Evolutionary conservation across 2,113 vertebrate species (phyloP).

Genomic region (Sphaerodactylus townsendi): DNA sequence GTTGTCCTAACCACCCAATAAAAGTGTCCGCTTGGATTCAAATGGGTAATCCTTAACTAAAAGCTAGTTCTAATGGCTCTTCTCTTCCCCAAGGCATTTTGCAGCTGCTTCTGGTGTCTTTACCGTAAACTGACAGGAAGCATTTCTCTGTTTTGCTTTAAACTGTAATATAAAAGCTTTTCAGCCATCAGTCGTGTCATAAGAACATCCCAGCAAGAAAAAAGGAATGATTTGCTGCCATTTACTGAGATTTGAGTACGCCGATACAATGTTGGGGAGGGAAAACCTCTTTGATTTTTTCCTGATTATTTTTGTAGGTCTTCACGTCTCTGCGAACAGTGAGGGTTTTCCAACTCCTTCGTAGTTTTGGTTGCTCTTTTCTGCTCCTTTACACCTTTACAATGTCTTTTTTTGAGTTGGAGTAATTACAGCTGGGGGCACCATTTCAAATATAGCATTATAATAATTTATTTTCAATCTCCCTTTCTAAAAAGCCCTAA

Average conservation of each 20-base stretch:
- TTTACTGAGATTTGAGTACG: neutral
- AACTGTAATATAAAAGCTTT: neutral
- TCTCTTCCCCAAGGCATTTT: neutral
- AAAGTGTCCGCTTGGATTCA: neutral
- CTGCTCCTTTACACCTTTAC: too few species aligned
- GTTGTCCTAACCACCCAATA: neutral
- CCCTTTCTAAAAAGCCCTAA: too few species aligned
- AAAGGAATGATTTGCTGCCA: neutral
- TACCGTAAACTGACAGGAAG: neutral
- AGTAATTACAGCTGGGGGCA: too few species aligned
- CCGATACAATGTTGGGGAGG: neutral
- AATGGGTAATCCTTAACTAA: neutral
- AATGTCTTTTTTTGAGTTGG: too few species aligned
- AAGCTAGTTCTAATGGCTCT: neutral
- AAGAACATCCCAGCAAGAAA: neutral
- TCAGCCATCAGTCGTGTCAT: neutral
- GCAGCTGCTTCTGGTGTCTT: neutral
- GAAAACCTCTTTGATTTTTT: too few species aligned
- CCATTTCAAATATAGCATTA: too few species aligned
- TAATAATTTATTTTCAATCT: too few species aligned
- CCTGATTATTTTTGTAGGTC: too few species aligned
- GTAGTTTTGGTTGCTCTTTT: too few species aligned
- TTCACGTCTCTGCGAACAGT: too few species aligned
- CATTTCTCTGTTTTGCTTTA: neutral
- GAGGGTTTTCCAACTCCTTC: too few species aligned